A percentile compares a stretch with the other conserved stretches of the same genome.
phyloP scores from a whole-genome alignment of 2,888 invertebrate genomes.

The Stratiomys singularior region DNA sequence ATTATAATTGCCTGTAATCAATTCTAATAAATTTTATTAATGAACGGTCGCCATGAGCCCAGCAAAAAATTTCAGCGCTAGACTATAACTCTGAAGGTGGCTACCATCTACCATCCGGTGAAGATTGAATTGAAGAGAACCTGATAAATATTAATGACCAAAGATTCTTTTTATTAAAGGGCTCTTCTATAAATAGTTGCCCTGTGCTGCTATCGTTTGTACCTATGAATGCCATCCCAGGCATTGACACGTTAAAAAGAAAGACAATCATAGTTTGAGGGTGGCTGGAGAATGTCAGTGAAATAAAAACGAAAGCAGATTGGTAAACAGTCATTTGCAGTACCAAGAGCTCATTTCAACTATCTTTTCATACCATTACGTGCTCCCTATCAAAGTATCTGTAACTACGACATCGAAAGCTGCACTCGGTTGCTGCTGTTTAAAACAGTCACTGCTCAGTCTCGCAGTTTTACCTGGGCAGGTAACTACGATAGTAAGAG shows the following conservation, averaged over 20 bases:
- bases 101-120: no score
- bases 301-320: conserved; percentile 38
- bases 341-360: conserved; percentile 9
- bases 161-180: no score
- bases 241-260: neutral
- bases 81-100: no score
- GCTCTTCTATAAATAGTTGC: no score
- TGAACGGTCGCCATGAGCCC: no score
- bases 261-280: conserved; percentile 25
- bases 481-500: neutral
- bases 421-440: neutral
- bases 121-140: no score
- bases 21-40: no score
- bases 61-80: no score
- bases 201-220: no score
- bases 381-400: conserved; percentile 4
- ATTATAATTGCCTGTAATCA: no score
- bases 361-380: conserved; percentile 29
- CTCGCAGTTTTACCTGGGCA: conserved; percentile 35
- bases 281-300: neutral
- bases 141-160: no score
- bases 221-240: neutral
- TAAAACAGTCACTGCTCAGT: conserved; percentile 10
- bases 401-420: neutral
- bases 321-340: neutral